These are phyloP conservation scores for Amitus sp. DNA, from an alignment of 2,888 invertebrate genomes.

Conservation along the genomic window DNA sequence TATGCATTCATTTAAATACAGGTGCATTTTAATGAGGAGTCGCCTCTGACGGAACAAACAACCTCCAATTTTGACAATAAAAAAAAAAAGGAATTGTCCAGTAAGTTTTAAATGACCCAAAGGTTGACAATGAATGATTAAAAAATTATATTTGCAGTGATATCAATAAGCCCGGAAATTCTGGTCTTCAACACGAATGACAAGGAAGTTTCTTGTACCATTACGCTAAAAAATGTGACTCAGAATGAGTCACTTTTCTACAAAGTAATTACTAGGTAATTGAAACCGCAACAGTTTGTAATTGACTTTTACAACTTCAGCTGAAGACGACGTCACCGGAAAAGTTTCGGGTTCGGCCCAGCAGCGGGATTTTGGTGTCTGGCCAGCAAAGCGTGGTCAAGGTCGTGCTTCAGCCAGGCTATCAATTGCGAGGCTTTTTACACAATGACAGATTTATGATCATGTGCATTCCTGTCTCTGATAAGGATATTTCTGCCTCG, in stretches of 20 bases:
- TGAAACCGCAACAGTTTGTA: constrained; percentile 15
- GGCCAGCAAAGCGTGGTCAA: constrained; percentile 74
- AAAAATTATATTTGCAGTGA: constrained; percentile 47
- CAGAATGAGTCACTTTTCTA: constrained; percentile 73
- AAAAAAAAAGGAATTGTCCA: constrained; percentile 50
- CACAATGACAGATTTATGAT: constrained; percentile 87
- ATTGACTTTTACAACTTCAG: constrained; percentile 65
- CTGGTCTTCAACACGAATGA: constrained; percentile 76
- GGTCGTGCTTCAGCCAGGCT: constrained; percentile 81
- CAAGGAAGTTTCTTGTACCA: constrained; percentile 75
- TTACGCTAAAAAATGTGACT: constrained; percentile 74
- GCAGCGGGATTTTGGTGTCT: constrained; percentile 79
- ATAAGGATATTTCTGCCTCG: constrained; percentile 68
- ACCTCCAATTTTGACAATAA: constrained; percentile 52
- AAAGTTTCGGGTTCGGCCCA: constrained; percentile 92
- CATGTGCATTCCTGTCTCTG: constrained; percentile 79
- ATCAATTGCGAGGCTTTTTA: constrained; percentile 73
- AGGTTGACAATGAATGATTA: no score
- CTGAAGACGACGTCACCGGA: constrained; percentile 96
- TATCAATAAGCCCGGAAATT: constrained; percentile 69
- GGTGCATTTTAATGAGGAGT: constrained; percentile 76
- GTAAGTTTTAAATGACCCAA: constrained; percentile 55
- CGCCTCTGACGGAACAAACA: constrained; percentile 68
- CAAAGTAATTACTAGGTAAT: constrained; percentile 68
- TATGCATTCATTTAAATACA: constrained; percentile 67